Conservation (phyloP, 2,797 vertebrate species). For the Peromyscus eremicus region DNA sequence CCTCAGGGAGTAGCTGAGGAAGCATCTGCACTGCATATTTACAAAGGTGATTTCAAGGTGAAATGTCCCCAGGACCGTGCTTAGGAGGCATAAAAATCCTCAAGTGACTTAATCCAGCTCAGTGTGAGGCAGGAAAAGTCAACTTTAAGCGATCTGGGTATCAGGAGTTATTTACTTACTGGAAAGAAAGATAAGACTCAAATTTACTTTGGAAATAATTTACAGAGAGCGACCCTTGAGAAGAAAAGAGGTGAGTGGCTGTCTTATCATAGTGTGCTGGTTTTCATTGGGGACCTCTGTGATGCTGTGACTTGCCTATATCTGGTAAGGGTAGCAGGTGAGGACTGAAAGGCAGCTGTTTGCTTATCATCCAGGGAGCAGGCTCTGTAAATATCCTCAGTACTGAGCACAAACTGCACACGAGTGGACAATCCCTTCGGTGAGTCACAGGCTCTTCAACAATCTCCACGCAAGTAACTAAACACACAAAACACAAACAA, state of each 20-base stretch:
- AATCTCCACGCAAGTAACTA: background rate
- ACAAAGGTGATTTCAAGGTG: background rate
- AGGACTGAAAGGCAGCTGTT: conserved; percentile 11
- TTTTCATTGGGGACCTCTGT: background rate
- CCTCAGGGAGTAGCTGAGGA: background rate
- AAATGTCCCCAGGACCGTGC: background rate
- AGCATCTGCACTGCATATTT: background rate
- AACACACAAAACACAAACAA: background rate
- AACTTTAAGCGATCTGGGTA: background rate
- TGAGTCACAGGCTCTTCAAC: conserved; percentile 53
- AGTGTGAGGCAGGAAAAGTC: background rate
- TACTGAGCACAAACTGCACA: background rate
- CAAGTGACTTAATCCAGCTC: background rate
- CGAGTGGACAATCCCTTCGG: background rate
- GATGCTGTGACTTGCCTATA: background rate
- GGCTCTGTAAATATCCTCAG: background rate
- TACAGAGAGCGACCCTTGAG: background rate
- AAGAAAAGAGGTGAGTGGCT: background rate
- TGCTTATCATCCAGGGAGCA: background rate
- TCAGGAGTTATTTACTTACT: background rate
- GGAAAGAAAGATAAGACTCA: conserved; percentile 29
- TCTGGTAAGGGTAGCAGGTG: conserved; percentile 32
- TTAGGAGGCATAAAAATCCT: background rate
- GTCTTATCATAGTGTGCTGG: background rate
- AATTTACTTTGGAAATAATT: conserved; percentile 31